phyloP scores from a whole-genome alignment of 1,140 invertebrate genomes.

The Agraylea sexmaculata region DNA sequence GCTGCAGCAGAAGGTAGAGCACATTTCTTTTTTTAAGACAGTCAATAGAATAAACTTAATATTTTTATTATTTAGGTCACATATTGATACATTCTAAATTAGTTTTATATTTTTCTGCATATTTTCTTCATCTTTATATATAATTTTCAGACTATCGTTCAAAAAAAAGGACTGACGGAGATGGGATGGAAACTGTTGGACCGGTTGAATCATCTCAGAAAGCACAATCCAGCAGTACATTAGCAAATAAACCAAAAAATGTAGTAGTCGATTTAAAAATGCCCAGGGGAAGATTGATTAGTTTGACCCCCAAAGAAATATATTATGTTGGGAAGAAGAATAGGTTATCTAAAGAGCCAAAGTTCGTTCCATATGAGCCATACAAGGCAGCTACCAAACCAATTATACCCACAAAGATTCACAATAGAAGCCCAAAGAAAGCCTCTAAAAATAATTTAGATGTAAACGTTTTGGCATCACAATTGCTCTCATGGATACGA shows the following conservation, averaged over 20 bases:
- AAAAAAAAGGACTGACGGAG: constrained; percentile 38
- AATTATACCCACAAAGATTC: constrained; percentile 46
- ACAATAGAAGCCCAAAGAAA: constrained; percentile 31
- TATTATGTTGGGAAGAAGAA: constrained; percentile 15
- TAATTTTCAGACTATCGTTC: constrained; percentile 17
- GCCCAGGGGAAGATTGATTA: constrained; percentile 12
- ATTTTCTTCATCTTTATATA: too few species aligned
- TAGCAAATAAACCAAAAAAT: neutral
- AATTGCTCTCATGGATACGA: constrained; percentile 53
- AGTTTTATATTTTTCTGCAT: too few species aligned
- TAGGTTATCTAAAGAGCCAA: constrained; percentile 52
- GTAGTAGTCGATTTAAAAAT: neutral
- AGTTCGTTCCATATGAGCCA: constrained; percentile 81
- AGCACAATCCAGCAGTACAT: neutral
- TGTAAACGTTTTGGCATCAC: constrained; percentile 52
- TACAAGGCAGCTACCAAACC: constrained; percentile 76
- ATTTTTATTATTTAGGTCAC: too few species aligned
- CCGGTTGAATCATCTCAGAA: neutral
- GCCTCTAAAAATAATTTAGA: constrained; percentile 52
- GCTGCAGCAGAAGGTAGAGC: too few species aligned
- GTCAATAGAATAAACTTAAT: too few species aligned
- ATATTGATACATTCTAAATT: too few species aligned
- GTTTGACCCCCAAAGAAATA: constrained; percentile 19
- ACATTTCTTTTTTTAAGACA: too few species aligned
- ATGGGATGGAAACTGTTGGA: constrained; percentile 43